Conservation (phyloP, 2,888 invertebrate species). For the Coenonympha arcania region DNA sequence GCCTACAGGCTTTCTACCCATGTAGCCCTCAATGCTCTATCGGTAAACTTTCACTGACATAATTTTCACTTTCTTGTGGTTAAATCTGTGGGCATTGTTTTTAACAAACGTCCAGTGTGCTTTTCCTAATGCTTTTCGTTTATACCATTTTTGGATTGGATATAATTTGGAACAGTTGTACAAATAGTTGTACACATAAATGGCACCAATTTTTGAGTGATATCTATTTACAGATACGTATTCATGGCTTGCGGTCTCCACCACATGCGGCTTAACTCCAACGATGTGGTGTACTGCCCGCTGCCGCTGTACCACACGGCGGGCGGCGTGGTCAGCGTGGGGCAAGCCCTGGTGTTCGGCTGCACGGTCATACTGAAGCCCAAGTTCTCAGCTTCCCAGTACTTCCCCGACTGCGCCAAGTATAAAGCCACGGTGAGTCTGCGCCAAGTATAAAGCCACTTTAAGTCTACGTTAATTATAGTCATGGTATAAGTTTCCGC, state of each 20-base stretch:
- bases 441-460: no score
- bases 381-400: conserved; percentile 96
- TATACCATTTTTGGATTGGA: no score
- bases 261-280: conserved; percentile 75
- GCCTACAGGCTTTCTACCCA: background rate
- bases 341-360: conserved; percentile 86
- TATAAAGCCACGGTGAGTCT: conserved; percentile 96
- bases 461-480: no score
- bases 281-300: conserved; percentile 90
- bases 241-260: conserved; percentile 84
- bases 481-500: no score
- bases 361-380: conserved; percentile 86
- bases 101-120: background rate
- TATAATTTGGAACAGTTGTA: no score
- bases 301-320: conserved; percentile 98
- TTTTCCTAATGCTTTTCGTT: no score
- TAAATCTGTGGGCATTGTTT: conserved; percentile 5
- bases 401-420: conserved; percentile 93
- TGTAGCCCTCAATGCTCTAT: conserved; percentile 5
- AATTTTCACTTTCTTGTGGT: conserved; percentile 19
- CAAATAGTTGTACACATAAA: no score
- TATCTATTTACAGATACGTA: conserved; percentile 75
- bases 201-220: background rate
- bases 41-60: conserved; percentile 19
- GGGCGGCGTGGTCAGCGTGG: conserved; percentile 89